Evolutionary conservation across 2,797 vertebrate genomes (phyloP).

Genomic region (Pipistrellus pipistrellus): DNA sequence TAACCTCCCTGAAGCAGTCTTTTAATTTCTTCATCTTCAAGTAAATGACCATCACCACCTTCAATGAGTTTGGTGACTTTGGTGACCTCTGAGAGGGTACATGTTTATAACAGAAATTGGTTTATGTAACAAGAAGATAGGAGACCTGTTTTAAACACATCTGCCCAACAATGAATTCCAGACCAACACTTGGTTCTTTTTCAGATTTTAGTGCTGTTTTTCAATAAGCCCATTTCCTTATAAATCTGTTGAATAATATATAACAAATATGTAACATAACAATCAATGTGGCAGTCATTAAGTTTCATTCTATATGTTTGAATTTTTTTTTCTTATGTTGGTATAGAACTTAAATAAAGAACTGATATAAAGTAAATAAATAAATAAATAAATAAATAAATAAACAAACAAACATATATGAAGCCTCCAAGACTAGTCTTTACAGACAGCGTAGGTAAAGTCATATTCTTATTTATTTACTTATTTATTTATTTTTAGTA

Average conservation of each 20-base stretch:
- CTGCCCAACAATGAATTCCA: conserved; percentile 47
- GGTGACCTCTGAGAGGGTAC: conserved; percentile 92
- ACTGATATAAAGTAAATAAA: background rate
- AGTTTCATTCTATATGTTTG: background rate
- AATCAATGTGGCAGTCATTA: background rate
- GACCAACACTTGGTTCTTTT: conserved; percentile 17
- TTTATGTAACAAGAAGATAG: conserved; percentile 78
- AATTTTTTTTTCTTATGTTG: background rate
- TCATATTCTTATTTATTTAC: background rate
- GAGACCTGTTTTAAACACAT: conserved; percentile 12
- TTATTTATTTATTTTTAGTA: background rate
- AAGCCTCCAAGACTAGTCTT: background rate
- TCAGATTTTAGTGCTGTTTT: background rate
- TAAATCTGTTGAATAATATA: background rate
- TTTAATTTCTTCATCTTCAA: conserved; percentile 93
- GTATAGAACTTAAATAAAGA: background rate
- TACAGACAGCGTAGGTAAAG: background rate
- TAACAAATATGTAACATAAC: background rate
- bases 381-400: background rate
- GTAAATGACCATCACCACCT: conserved; percentile 91
- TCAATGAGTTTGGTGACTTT: conserved; percentile 92
- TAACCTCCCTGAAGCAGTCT: conserved; percentile 93
- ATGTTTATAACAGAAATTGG: conserved; percentile 88
- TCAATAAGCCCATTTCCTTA: conserved; percentile 22
- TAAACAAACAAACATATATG: background rate